Conservation (phyloP, 2,797 vertebrate genomes). For the Spinus olivaceus region DNA sequence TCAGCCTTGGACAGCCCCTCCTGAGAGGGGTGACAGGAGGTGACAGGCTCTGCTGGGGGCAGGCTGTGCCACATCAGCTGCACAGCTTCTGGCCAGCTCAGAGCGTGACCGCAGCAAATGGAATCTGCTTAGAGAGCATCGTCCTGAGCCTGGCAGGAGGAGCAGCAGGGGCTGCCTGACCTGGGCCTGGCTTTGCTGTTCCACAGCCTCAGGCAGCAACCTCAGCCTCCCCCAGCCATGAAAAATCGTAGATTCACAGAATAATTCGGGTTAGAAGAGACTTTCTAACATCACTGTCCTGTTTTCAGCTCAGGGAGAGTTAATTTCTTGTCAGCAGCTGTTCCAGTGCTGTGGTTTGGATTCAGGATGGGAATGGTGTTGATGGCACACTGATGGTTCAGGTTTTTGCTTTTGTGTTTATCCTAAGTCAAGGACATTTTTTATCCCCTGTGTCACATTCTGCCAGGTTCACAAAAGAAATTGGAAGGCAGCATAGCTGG, state of each 20-base stretch:
- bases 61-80: neutral
- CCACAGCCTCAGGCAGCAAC: neutral
- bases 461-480: neutral
- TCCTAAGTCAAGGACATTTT: neutral
- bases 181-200: neutral
- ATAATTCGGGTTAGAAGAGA: neutral
- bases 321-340: neutral
- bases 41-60: neutral
- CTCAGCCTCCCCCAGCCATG: neutral
- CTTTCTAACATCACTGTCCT: neutral
- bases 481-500: neutral
- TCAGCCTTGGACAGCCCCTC: neutral
- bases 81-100: neutral
- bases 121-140: neutral
- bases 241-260: neutral
- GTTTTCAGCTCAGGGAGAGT: neutral
- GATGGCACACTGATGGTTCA: neutral
- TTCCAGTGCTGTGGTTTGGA: neutral
- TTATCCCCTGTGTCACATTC: fast-evolving
- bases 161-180: neutral
- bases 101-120: neutral
- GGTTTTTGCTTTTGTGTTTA: neutral
- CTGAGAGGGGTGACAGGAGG: neutral
- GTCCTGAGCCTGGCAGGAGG: neutral
- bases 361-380: neutral